Base-by-base conservation (phyloP, 2,888 invertebrate species). In the Hemistola chrysoprasaria region DNA sequence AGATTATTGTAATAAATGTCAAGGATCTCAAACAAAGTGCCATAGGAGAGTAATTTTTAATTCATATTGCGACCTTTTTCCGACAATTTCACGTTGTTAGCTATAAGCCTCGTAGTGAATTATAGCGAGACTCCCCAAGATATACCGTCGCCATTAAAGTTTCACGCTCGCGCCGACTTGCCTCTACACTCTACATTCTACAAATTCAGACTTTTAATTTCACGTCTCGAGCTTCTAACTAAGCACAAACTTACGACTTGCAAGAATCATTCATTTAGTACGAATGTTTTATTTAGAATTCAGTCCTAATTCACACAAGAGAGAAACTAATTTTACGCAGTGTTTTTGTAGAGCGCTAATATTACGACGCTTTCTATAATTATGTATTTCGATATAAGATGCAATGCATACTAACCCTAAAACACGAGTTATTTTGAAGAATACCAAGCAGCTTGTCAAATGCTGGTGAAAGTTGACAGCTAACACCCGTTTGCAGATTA, bases 141-240 rank as follows among this genome's bases (percentile, higher is more conserved):
- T 63, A 59, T 65, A 69, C 63, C 50, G 65, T 50, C 38, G 56
- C 63, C 63, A 72, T 78, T 75, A 76, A 78, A 73, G 64, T 77
- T 79, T 76, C 68, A 79, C 57, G 65, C 47, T 52, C 53, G 59
- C 51, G 57, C 58, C 59, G 61, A 54, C 56, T 41, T 49, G 41
- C 40, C 54, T 50, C 56, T n/a, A n/a, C n/a, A n/a, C n/a, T 53
- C 56, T 46, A 54, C 59, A 59, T 62, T 65, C 61, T 59, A 60
- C 61, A 62, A 67, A 60, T 63, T 66, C 59, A 59, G 58, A 54
- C 59, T 61, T 59, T 59, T 62, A 69, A 49, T 55, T 51, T 50
- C 44, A 36, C 44, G 68, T 58, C 55, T 53, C 56, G 47, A 67
- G 66, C 62, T 70, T 67, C n/a, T 67, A 65, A 64, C 69, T 58